These are phyloP conservation scores for Pyrrhosoma nymphula DNA, from an alignment of 2,888 invertebrate species.

Conservation along the genomic window DNA sequence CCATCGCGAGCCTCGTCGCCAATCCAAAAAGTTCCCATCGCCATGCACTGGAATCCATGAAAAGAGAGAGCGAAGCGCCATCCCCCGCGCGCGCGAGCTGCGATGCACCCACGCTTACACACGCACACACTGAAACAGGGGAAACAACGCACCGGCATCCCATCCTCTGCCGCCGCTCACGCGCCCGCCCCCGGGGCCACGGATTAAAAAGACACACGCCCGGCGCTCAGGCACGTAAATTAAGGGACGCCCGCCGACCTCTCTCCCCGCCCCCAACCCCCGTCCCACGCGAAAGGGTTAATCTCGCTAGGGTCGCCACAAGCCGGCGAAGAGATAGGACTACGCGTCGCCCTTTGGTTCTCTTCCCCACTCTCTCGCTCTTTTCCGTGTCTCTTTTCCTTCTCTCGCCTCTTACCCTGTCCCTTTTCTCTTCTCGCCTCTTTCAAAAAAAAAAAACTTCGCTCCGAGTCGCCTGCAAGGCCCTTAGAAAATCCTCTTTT, in stretches of 20 bases:
- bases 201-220: slow-evolving; percentile 31
- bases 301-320: slow-evolving; percentile 16
- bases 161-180: not conserved
- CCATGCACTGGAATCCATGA: too few relatives aligned
- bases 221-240: not conserved
- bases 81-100: too few relatives aligned
- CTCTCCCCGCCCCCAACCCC: not conserved
- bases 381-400: not conserved
- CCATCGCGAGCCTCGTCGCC: too few relatives aligned
- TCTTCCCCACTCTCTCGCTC: not conserved
- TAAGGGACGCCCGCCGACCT: not conserved
- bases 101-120: too few relatives aligned
- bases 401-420: not conserved
- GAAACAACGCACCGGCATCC: not conserved
- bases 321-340: not conserved
- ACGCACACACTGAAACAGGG: not conserved
- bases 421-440: not conserved
- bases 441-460: not conserved
- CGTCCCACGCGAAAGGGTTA: not conserved
- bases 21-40: too few relatives aligned
- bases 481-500: not conserved
- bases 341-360: not conserved
- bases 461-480: not conserved
- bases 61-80: too few relatives aligned
- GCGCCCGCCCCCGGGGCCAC: not conserved